phyloP scores from a whole-genome alignment of 1,140 invertebrate species.

The Drosophila orena region DNA sequence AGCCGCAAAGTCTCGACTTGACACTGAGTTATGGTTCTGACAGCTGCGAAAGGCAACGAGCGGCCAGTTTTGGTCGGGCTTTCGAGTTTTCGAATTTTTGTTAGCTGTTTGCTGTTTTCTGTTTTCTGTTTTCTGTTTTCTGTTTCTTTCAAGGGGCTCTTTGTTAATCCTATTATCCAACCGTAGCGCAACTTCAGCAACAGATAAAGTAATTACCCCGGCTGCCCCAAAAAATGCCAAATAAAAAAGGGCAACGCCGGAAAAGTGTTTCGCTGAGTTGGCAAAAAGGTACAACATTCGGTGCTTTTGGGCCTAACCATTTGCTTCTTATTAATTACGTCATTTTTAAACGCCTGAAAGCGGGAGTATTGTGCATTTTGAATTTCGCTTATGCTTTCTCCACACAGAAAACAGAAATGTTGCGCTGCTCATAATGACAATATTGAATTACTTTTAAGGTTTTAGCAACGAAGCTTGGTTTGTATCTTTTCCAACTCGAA shows the following conservation, averaged over 20 bases:
- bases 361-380: constrained; percentile 25
- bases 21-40: constrained; percentile 83
- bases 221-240: constrained; percentile 42
- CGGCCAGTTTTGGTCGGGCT: constrained; percentile 22
- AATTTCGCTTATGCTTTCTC: constrained; percentile 5
- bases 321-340: constrained; percentile 68
- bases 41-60: constrained; percentile 71
- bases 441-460: not conserved
- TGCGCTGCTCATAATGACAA: too few species aligned
- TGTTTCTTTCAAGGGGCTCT: constrained; percentile 27
- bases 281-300: constrained; percentile 60
- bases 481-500: too few species aligned
- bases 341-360: constrained; percentile 38
- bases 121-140: constrained; percentile 29
- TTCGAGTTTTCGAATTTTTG: constrained; percentile 18
- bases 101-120: constrained; percentile 26
- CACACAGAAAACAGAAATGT: not conserved
- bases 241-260: constrained; percentile 30
- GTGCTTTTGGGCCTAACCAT: constrained; percentile 53
- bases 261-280: constrained; percentile 59
- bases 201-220: constrained; percentile 82
- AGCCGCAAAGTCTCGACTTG: constrained; percentile 64
- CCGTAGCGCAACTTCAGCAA: constrained; percentile 79
- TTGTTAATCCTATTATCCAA: constrained; percentile 78
- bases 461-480: too few species aligned